Conservation (phyloP, 2,113 vertebrate genomes). For the Sigmodon hispidus region DNA sequence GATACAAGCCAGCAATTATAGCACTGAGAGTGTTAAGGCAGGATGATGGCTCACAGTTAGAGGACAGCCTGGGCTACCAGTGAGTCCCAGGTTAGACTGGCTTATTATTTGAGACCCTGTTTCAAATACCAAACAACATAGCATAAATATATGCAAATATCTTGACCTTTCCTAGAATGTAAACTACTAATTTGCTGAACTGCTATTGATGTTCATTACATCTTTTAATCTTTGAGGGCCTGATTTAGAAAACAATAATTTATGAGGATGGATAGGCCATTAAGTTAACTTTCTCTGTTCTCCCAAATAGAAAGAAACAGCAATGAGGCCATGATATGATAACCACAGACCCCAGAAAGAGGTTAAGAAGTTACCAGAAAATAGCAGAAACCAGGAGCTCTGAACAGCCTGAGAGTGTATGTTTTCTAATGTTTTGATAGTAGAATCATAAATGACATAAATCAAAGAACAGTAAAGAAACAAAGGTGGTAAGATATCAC, state of each 20-base stretch:
- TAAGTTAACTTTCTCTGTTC: background rate
- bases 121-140: background rate
- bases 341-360: background rate
- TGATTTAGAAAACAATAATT: background rate
- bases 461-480: background rate
- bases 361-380: background rate
- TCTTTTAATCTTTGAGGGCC: background rate
- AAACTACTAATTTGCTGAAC: background rate
- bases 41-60: background rate
- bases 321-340: accelerated
- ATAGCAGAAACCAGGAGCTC: background rate
- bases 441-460: background rate
- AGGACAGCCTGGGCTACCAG: background rate
- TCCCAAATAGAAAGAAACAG: background rate
- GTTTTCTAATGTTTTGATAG: background rate
- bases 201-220: background rate
- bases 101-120: background rate
- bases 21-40: background rate
- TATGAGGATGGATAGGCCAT: background rate
- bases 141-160: background rate
- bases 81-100: background rate
- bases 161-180: background rate
- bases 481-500: too few species aligned
- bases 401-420: background rate
- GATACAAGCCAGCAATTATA: background rate